phyloP scores from a whole-genome alignment of 2,113 vertebrate species.

The Pagrus major region DNA sequence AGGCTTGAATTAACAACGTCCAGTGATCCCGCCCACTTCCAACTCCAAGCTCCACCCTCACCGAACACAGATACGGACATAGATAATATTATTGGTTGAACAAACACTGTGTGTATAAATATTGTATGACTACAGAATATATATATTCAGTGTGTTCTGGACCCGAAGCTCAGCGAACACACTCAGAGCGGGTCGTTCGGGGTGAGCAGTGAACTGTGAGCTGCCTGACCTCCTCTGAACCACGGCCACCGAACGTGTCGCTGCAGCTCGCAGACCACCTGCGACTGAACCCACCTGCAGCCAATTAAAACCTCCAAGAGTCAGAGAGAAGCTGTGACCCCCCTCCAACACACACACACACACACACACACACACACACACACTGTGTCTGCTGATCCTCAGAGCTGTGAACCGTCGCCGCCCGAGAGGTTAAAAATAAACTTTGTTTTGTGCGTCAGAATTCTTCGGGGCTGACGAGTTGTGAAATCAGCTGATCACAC shows the following conservation, averaged over 20 bases:
- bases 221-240: constrained; percentile 17
- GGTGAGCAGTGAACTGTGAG: constrained; percentile 14
- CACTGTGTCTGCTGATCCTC: too few relatives aligned
- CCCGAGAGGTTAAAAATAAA: constrained; percentile 40
- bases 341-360: neutral
- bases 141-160: too few relatives aligned
- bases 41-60: too few relatives aligned
- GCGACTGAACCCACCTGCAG: constrained; percentile 29
- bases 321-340: constrained; percentile 28
- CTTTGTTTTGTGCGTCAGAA: constrained; percentile 10
- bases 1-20: too few relatives aligned
- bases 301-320: constrained; percentile 52
- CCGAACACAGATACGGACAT: too few relatives aligned
- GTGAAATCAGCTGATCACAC: neutral
- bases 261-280: constrained; percentile 41
- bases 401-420: neutral
- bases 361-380: constrained; percentile 5
- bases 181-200: neutral
- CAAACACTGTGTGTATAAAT: neutral
- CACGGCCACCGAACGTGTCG: neutral
- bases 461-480: constrained; percentile 1
- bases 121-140: too few relatives aligned
- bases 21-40: too few relatives aligned
- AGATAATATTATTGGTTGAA: too few relatives aligned
- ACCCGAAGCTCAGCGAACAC: neutral